Evolutionary conservation across 53 echinoderm and acorn worm species (phyloP), one percentile per base, ranked within the genome.

Genomic region (Echinometra lucunter): DNA sequence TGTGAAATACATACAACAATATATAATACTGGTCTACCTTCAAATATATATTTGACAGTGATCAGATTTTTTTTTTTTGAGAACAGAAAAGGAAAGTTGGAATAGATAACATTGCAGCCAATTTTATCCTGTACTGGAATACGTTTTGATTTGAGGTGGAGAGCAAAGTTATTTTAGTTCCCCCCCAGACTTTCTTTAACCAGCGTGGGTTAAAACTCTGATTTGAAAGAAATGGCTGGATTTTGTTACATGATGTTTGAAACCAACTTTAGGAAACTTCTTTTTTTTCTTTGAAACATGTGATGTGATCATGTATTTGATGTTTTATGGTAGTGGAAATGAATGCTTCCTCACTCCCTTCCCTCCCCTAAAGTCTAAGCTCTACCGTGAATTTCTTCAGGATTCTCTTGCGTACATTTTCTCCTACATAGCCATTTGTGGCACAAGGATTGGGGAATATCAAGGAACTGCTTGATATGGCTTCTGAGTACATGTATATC

Each of bases 1-100:
- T 89, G 58, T 89, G 58, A 89, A 89, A 89, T 89, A 89, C 89
- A 89, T 89, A 37, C 16, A 89, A 89, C 57, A 37, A 89, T 34
- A 89, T 85, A 85, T 47, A 49, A 49, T 89, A 89, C 57, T 89
- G 37, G 57, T 89, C 89, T 89, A 89, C 58, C 60, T 58, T 58
- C 58, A 89, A 58, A 89, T 89, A 89, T 58, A 89, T 58, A 89
- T 89, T 58, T 60, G 58, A 89, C 89, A 58, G 89, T 58, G 58
- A 89, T 89, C 89, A 58, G 89, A 60, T 85, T 45, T 85, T 44
- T n/a, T 4, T 85, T 45, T 85, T 44, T n/a, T 4, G n/a, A 60
- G 21, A 89, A 89, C 89, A 58, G 88, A 88, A 88, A 88, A 10
- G 53, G 44, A 40, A 88, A 88, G 83, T 82, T 89, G 63, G 60